Conservation (phyloP, 2,113 vertebrate species). For the Engraulis encrasicolus region DNA sequence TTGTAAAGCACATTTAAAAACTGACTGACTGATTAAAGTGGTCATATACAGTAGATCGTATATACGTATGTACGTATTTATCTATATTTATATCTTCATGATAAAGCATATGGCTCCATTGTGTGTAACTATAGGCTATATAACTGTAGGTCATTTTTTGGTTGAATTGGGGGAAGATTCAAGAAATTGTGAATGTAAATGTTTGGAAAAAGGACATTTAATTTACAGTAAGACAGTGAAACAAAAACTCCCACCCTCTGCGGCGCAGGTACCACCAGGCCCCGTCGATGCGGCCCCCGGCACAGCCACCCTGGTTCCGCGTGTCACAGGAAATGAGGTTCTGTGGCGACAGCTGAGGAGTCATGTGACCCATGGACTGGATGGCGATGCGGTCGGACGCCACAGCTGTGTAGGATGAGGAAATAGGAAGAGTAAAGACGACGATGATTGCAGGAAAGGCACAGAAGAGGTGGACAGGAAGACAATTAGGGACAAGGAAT, state of each 20-base stretch:
- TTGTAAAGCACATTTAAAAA: too few relatives aligned
- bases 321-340: constrained; percentile 95
- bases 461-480: neutral
- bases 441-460: neutral
- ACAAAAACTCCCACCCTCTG: constrained; percentile 77
- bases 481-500: neutral
- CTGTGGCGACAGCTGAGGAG: constrained; percentile 89
- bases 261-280: constrained; percentile 96
- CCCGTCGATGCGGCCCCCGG: constrained; percentile 85
- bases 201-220: too few relatives aligned
- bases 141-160: too few relatives aligned
- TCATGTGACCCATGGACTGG: constrained; percentile 99
- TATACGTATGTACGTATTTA: too few relatives aligned
- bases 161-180: too few relatives aligned
- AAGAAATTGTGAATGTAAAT: too few relatives aligned
- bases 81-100: too few relatives aligned
- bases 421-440: neutral
- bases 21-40: too few relatives aligned
- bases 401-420: constrained; percentile 82
- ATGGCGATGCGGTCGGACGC: constrained; percentile 95
- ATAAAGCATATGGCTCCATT: too few relatives aligned
- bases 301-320: constrained; percentile 89
- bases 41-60: too few relatives aligned
- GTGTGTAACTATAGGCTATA: too few relatives aligned
- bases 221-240: neutral